Percentiles rank a stretch among this genome's conserved stretches.
phyloP scores from a whole-genome alignment of 2,113 vertebrate genomes.

The Onychostruthus taczanowskii region DNA sequence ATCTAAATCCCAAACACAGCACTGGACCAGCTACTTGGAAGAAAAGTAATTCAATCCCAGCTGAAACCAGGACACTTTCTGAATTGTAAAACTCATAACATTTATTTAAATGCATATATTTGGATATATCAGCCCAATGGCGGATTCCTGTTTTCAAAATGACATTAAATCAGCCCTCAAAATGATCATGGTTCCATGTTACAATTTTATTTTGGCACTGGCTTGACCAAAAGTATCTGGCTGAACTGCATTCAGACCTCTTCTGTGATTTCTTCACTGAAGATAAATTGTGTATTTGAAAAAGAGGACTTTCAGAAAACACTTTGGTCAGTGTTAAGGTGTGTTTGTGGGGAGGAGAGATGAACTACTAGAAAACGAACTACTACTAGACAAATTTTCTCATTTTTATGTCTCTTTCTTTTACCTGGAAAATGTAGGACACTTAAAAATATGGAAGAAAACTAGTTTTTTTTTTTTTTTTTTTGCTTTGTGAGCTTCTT shows the following conservation, averaged over 20 bases:
- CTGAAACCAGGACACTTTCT: neutral
- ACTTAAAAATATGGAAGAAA: neutral
- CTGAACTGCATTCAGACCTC: neutral
- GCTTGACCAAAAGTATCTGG: neutral
- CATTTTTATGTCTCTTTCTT: neutral
- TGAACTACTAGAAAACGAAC: neutral
- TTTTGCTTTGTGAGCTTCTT: neutral
- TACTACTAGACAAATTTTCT: neutral
- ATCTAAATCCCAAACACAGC: neutral
- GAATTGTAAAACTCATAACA: neutral
- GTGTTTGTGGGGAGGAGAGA: neutral
- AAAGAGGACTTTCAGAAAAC: neutral
- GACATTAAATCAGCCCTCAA: neutral
- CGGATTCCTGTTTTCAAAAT: neutral
- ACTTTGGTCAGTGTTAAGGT: neutral
- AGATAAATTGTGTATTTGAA: neutral
- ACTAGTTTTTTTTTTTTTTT: neutral
- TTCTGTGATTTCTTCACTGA: neutral
- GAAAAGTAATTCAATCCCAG: neutral
- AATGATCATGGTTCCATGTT: neutral
- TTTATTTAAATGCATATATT: neutral
- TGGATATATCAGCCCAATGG: neutral
- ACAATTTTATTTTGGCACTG: neutral
- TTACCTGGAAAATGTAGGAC: neutral
- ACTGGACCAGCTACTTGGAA: neutral